Conservation (phyloP, 2,888 invertebrate genomes). For the Digitonthophagus gazella region DNA sequence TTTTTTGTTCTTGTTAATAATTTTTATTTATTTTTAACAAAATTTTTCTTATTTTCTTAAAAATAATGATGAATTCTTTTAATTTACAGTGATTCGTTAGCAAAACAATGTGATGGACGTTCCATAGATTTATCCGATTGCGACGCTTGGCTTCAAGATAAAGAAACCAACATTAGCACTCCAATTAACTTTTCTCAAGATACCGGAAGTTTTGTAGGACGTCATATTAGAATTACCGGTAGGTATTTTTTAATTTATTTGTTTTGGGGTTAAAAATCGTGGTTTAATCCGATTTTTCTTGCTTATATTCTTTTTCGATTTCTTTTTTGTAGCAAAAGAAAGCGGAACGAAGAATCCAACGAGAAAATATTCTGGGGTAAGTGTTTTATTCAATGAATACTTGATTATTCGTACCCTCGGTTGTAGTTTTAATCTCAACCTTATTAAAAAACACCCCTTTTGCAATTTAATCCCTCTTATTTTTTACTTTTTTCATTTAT, state of each 20-base stretch:
- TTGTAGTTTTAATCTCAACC: slow-evolving; percentile 1
- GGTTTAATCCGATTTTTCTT: too few species aligned
- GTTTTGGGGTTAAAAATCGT: too few species aligned
- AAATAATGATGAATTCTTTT: slow-evolving; percentile 15
- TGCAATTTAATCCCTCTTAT: slow-evolving; percentile 1
- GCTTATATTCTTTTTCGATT: not conserved
- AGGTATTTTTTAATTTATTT: too few species aligned
- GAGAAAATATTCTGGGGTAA: slow-evolving; percentile 52
- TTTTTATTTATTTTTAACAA: too few species aligned
- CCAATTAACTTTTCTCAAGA: slow-evolving; percentile 57
- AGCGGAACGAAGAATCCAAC: slow-evolving; percentile 45
- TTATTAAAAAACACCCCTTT: not conserved
- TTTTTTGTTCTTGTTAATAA: too few species aligned
- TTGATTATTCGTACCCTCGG: not conserved
- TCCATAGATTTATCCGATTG: slow-evolving; percentile 62
- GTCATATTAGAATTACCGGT: slow-evolving; percentile 60
- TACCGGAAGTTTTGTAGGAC: slow-evolving; percentile 64
- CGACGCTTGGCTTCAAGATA: slow-evolving; percentile 66
- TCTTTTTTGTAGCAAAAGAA: slow-evolving; percentile 3
- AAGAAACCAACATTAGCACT: slow-evolving; percentile 62
- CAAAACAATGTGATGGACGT: slow-evolving; percentile 63
- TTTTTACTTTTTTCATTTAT: slow-evolving; percentile 9
- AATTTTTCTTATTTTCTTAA: too few species aligned
- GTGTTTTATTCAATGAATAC: slow-evolving; percentile 30
- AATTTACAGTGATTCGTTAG: slow-evolving; percentile 62